Evolutionary conservation across 2,113 vertebrate genomes (phyloP), one percentile per base, ranked within the genome.

Genomic region (Circaetus gallicus): DNA sequence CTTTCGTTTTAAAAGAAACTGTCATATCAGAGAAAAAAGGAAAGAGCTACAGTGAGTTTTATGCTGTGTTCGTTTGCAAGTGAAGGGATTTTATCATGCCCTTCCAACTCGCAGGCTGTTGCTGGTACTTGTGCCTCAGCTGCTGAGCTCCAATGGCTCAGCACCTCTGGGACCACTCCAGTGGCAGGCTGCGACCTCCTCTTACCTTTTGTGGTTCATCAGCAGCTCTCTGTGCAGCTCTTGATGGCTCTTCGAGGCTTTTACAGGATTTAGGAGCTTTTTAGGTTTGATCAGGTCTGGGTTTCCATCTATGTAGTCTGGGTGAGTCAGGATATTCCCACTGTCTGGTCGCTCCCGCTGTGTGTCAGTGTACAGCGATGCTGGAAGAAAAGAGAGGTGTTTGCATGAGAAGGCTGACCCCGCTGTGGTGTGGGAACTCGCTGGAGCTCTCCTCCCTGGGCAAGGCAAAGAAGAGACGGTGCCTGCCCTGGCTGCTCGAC

Each of bases 221-320:
- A 98, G 96, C 82, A 99, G 98, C 93, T 99, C 99, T 50, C 98
- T 96, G 95, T 99, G 99, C 80, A 99, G 98, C 93, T 99, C 99
- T 95, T 98, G 98, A 97, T 99, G 99, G 81, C 98, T 99, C 95
- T 98, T 98, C 0, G 98, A 99, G 70, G 98, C 98, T 97, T 98
- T 99, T 76, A 99, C 97, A 1, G 98, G 98, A 98, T 98, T 99
- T 74, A 98, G 94, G 77, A 99, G 98, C 95, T 99, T 99, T 97
- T 98, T 99, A 86, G 99, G 99, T 94, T 98, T 99, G 98, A 99
- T 99, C 87, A 99, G 98, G 72, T 99, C 99, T 6, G 98, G 97
- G 93, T 98, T 98, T 90, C 98, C 97, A 70, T 99, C 98, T 73
- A 97, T 96, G 84, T 98, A 98, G 93, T 98, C 98, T 5, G 98